These are phyloP conservation scores for Nicator chloris DNA, from an alignment of 2,113 vertebrate genomes.

Conservation along the genomic window DNA sequence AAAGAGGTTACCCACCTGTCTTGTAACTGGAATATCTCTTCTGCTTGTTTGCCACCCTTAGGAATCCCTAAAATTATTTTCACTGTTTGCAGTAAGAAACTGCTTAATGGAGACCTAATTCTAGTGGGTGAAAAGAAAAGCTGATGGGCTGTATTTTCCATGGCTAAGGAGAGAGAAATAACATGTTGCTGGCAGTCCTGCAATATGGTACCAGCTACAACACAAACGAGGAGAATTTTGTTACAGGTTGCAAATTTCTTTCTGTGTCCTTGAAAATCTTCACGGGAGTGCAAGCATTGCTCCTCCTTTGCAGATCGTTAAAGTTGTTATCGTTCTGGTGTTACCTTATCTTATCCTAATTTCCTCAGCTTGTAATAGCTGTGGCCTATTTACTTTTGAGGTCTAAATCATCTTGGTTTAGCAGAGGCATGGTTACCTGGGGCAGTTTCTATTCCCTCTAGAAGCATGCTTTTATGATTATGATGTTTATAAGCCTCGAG, in stretches of 20 bases:
- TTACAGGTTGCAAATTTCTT: background rate
- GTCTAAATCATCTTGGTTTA: constrained; percentile 11
- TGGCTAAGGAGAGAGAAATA: background rate
- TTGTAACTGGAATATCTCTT: background rate
- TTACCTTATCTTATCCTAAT: constrained; percentile 42
- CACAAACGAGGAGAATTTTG: background rate
- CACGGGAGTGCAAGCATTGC: background rate
- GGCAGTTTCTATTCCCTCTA: constrained; percentile 38
- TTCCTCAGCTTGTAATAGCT: constrained; percentile 29
- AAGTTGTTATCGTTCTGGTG: background rate
- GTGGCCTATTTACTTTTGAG: constrained; percentile 37
- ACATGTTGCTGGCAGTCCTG: background rate
- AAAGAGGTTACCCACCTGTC: background rate
- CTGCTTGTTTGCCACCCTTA: background rate
- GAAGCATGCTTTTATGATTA: background rate
- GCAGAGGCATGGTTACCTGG: constrained; percentile 14
- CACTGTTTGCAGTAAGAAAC: background rate
- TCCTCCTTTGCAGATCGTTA: background rate
- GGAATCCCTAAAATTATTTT: background rate
- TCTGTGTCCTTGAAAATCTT: constrained; percentile 1
- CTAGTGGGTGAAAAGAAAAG: background rate
- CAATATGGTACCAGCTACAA: background rate
- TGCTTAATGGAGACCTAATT: background rate
- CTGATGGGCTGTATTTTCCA: background rate
- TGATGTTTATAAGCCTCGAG: constrained; percentile 1